Base-by-base conservation (phyloP, 2,797 vertebrate genomes). In the Cheirogaleus major region DNA sequence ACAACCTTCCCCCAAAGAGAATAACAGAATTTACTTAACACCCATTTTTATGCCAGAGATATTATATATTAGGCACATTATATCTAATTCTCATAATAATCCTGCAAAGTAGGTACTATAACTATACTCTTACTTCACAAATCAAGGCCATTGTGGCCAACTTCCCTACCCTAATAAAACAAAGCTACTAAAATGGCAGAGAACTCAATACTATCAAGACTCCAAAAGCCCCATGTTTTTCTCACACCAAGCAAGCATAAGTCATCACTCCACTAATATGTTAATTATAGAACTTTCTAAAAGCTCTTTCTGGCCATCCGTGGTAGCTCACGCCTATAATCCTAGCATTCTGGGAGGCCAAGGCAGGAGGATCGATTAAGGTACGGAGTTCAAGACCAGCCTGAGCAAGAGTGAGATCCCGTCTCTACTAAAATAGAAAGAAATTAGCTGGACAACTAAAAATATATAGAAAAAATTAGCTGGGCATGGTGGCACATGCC, bases 151-250 rank as follows among this genome's bases (percentile, higher is more conserved):
- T 2, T 41, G 48, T 17, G 20, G 52, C 23, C 41, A 75, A 85
- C 72, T 79, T 82, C 41, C 32, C 83, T 73, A 78, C 43, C 48
- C 43, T 78, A 82, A 57, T 3, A 76, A 10, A 10, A 88, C 50
- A 76, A 93, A 78, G 22, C 32, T 84, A 91, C 83, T 92, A 73
- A 92, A 80, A 84, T 35, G 86, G 73, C 76, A 95, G 15, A 92
- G 35, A 38, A 85, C 20, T 45, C 22, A 63, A 87, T 11, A 87
- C 20, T 50, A 43, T 43, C 7, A 91, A 89, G 57, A 65, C 23
- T 82, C 63, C 17, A 69, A 78, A 82, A 76, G 50, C 6, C 38
- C 55, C 57, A 32, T 50, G 35, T 52, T 20, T 89, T 87, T 81
- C 43, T 78, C 70, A 38, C 5, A 89, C 4, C 50, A 76, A 52